Evolutionary conservation across 2,888 invertebrate species (phyloP).

Genomic region (Limenitis camilla): DNA sequence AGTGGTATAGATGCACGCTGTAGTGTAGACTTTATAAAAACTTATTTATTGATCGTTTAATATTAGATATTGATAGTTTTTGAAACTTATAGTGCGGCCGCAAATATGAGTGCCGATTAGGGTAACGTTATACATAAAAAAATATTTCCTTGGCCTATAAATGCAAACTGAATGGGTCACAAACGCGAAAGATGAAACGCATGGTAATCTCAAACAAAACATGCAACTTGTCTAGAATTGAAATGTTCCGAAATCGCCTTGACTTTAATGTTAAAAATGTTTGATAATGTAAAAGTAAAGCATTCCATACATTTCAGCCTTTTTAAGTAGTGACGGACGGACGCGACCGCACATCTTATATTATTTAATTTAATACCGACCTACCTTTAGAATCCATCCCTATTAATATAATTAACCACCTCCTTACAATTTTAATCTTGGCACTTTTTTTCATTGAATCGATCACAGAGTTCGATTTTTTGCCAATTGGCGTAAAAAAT

Average conservation of each 20-base stretch:
- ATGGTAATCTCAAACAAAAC: not conserved
- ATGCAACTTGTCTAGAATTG: not conserved
- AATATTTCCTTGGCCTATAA: too few species aligned
- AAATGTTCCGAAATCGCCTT: constrained; percentile 1
- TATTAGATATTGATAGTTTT: constrained; percentile 3
- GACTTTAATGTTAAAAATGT: constrained; percentile 3
- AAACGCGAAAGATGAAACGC: not conserved
- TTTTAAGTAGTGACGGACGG: constrained; percentile 42
- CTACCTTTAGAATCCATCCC: constrained; percentile 18
- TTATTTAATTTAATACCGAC: constrained; percentile 27
- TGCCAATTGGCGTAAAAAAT: constrained; percentile 6
- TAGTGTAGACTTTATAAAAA: constrained; percentile 2
- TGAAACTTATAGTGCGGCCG: constrained; percentile 10
- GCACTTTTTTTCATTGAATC: constrained; percentile 27
- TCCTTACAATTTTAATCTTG: constrained; percentile 23
- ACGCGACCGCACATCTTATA: constrained; percentile 39
- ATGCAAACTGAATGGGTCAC: not conserved
- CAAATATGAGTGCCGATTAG: not conserved
- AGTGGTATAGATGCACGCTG: constrained; percentile 10
- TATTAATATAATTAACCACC: constrained; percentile 15
- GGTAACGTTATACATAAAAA: not conserved
- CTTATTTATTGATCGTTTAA: not conserved
- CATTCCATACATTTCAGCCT: constrained; percentile 33
- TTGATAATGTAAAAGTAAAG: constrained; percentile 1
- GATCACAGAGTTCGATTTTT: constrained; percentile 26